Base-by-base conservation (phyloP, 2,113 vertebrate species). In the Dendropsophus ebraccatus region DNA sequence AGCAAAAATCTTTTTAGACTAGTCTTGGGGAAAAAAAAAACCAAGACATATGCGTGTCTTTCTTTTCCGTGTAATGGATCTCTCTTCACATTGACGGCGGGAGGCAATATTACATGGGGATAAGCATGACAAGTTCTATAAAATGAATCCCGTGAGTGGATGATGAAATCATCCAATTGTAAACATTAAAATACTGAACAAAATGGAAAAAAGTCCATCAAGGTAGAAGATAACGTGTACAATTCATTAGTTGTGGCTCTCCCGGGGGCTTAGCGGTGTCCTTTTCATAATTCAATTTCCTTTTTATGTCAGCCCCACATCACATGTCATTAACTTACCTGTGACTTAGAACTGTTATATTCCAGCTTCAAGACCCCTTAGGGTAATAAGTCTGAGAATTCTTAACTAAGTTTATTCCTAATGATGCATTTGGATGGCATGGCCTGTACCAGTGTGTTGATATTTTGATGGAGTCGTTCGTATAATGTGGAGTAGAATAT, bases 201-300 rank as follows among this genome's bases (percentile, higher is more conserved):
- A 78, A 78, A 14, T 78, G 21, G 16, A 76, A 49, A 52, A 76
- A 32, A 78, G 75, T 35, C 75, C 28, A 77, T 78, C 50, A 45
- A 73, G 35, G 70, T 73, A n/a, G 35, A 73, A 19, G 37, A 73
- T 19, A n/a, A n/a, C 30, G 17, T 35, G 17, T 56, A 78, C 28
- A 78, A 54, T 78, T 78, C 50, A 32, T 54, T 54, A 35, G 32
- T 35, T 58, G 50, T 37, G 52, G 52, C 16, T 54, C 75, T 78
- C 75, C 16, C 0, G 75, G 28, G n/a, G 75, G 49, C 28, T 78
- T 41, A 37, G 32, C 10, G 12, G 12, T 79, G 50, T 54, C 32
- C 76, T 54, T 56, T 56, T 56, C 50, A 79, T 35, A 79, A 56
- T 28, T 56, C 52, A 58, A 79, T 79, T 56, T 58, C 19, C 50